Evolutionary conservation across 2,113 vertebrate species (phyloP).

Genomic region (Capricornis sumatraensis): DNA sequence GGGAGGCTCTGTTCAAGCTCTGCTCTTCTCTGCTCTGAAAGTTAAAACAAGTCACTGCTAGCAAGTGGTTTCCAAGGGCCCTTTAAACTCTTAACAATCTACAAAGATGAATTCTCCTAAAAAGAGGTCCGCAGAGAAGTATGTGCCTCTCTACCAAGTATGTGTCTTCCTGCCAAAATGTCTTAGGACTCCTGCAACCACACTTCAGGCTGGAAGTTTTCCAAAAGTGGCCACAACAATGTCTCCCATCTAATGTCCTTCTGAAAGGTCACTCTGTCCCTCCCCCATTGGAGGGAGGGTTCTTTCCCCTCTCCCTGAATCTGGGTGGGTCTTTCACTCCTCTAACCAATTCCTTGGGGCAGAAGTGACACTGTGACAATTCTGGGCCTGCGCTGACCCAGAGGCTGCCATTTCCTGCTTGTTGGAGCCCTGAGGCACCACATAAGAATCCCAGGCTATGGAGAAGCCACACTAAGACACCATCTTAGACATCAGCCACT

Average conservation of each 20-base stretch:
- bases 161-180: neutral
- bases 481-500: neutral
- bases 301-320: neutral
- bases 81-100: neutral
- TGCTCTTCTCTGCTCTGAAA: neutral
- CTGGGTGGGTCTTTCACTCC: neutral
- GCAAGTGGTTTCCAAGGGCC: neutral
- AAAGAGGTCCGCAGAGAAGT: neutral
- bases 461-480: neutral
- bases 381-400: neutral
- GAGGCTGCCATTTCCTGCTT: neutral
- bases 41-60: neutral
- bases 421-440: neutral
- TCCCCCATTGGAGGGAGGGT: neutral
- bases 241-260: neutral
- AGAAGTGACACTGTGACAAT: neutral
- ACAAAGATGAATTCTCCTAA: neutral
- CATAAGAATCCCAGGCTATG: neutral
- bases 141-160: neutral
- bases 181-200: neutral
- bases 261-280: neutral
- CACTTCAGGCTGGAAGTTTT: neutral
- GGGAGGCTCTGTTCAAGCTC: neutral
- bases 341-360: neutral
- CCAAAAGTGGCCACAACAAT: neutral